Evolutionary conservation across 2,888 invertebrate species (phyloP).

Genomic region (Platycnemis pennipes): DNA sequence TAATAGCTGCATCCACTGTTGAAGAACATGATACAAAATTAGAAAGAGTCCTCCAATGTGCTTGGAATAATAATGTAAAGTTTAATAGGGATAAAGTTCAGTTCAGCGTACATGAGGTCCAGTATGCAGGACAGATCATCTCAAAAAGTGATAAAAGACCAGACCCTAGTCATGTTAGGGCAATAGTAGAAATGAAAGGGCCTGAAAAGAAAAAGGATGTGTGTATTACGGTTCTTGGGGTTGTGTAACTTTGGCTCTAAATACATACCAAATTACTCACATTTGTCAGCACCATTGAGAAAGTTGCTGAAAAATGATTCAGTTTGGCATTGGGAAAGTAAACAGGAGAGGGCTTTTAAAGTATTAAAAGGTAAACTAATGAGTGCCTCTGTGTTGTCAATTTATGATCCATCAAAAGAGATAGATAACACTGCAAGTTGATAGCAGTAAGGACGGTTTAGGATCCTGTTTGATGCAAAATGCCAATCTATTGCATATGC

Average conservation of each 20-base stretch:
- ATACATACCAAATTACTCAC: background rate
- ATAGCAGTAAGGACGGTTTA: too few species aligned
- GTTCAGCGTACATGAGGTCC: background rate
- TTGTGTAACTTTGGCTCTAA: background rate
- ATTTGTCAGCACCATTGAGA: background rate
- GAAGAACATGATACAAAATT: too few species aligned
- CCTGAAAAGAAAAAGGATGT: background rate
- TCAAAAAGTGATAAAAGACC: background rate
- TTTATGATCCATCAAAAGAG: too few species aligned
- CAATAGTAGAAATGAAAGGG: background rate
- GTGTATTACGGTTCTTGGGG: background rate
- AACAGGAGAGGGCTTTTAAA: background rate
- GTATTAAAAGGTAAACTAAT: background rate
- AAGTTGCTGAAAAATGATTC: conserved; percentile 1
- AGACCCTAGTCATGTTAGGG: background rate
- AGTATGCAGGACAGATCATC: background rate
- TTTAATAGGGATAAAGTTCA: background rate
- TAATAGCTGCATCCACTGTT: background rate
- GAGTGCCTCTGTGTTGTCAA: background rate
- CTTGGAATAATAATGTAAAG: background rate
- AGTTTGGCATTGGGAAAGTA: background rate
- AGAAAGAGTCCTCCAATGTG: background rate
- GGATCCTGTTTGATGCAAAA: too few species aligned
- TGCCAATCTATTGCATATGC: too few species aligned
- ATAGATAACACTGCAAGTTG: too few species aligned